Percentiles rank a stretch among this genome's conserved stretches.
These are phyloP conservation scores for Syngnathus floridae DNA, from an alignment of 2,113 vertebrate species.

Conservation along the genomic window DNA sequence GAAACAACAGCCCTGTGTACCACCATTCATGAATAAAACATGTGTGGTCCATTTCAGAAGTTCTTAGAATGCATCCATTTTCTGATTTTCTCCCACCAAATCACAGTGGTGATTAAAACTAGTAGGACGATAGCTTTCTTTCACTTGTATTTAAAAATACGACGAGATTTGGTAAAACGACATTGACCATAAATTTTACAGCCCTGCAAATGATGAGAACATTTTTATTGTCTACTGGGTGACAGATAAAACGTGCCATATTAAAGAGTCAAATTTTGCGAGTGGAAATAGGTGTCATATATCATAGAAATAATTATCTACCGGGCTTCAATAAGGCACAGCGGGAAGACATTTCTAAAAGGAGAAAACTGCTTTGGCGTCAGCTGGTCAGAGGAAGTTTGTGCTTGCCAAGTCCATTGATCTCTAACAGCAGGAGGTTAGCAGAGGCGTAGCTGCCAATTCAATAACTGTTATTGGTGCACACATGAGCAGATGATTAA, in stretches of 20 bases:
- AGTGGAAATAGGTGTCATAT: not conserved
- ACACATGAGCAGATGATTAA: slow-evolving; percentile 36
- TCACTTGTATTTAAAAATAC: not conserved
- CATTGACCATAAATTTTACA: not conserved
- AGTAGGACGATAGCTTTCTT: not conserved
- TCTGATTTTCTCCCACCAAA: not conserved
- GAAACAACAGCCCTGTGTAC: not conserved
- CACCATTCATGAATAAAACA: not conserved
- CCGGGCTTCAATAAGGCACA: slow-evolving; percentile 7
- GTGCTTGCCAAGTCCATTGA: slow-evolving; percentile 40
- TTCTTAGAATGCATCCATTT: not conserved
- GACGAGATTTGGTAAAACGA: not conserved
- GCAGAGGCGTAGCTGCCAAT: slow-evolving; percentile 31
- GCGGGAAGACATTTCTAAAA: slow-evolving; percentile 34
- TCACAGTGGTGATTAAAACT: not conserved
- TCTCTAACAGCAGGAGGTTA: slow-evolving; percentile 41
- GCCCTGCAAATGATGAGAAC: not conserved
- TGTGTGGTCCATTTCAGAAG: not conserved
- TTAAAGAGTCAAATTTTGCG: slow-evolving; percentile 3
- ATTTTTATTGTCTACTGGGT: not conserved
- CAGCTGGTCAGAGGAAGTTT: slow-evolving; percentile 34
- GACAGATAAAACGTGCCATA: slow-evolving; percentile 1
- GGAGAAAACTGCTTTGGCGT: slow-evolving; percentile 17
- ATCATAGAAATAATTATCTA: slow-evolving; percentile 5
- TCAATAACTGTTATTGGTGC: slow-evolving; percentile 32